Percentiles rank a stretch among this genome's conserved stretches.
Conservation (phyloP, 2,113 vertebrate species). For the Coryphaenoides rupestris region DNA sequence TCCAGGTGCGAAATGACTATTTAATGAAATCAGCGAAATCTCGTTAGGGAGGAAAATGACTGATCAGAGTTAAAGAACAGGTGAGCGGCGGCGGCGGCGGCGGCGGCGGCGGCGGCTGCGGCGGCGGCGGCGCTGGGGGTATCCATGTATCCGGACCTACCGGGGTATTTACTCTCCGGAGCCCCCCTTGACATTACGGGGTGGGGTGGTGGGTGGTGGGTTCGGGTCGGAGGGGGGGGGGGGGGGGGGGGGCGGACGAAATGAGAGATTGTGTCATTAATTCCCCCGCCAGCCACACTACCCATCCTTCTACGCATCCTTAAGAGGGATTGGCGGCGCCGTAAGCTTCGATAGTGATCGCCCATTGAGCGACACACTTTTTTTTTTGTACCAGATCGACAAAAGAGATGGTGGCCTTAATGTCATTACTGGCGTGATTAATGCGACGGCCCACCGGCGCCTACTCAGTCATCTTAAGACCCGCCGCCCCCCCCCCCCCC, state of each 20-base stretch:
- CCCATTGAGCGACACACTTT: conserved; percentile 24
- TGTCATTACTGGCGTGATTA: conserved; percentile 46
- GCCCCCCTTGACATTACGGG: neutral
- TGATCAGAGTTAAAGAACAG: conserved; percentile 75
- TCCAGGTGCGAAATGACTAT: conserved; percentile 74
- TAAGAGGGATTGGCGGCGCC: conserved; percentile 33
- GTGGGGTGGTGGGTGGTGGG: too few species aligned
- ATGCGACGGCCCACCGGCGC: neutral
- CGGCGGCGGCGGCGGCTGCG: too few species aligned
- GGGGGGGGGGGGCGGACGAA: conserved; percentile 35
- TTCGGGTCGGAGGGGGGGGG: too few species aligned
- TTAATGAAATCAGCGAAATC: conserved; percentile 79
- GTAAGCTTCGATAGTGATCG: conserved; percentile 52
- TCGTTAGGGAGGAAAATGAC: conserved; percentile 77
- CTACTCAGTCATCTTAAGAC: conserved; percentile 9
- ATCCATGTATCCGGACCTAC: neutral
- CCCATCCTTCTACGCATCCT: conserved; percentile 55
- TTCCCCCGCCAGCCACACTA: conserved; percentile 49
- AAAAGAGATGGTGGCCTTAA: conserved; percentile 38
- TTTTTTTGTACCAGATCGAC: conserved; percentile 24
- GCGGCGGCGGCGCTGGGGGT: conserved; percentile 23
- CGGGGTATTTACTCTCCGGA: neutral
- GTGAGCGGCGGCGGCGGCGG: too few species aligned
- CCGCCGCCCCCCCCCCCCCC: too few species aligned
- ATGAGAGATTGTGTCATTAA: conserved; percentile 56